Percentiles rank a stretch among this genome's conserved stretches.
phyloP scores from a whole-genome alignment of 2,888 invertebrate species.

The Nymphalis urticae region DNA sequence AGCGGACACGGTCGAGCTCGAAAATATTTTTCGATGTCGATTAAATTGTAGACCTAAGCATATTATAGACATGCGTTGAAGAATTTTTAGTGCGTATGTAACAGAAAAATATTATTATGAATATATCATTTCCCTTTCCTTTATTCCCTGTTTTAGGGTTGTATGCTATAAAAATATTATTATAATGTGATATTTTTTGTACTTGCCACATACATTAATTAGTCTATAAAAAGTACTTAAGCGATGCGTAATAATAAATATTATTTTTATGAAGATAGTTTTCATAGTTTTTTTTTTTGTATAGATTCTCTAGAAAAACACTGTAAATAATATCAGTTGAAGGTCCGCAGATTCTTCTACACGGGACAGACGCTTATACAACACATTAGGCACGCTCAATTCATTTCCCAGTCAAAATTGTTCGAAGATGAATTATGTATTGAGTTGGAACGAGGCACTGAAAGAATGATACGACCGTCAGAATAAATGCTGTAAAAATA shows the following conservation, averaged over 20 bases:
- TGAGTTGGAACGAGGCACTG: slow-evolving; percentile 34
- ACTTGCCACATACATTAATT: too few relatives aligned
- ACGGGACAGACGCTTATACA: slow-evolving; percentile 19
- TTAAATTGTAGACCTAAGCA: slow-evolving; percentile 15
- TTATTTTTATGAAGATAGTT: background rate
- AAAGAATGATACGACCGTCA: slow-evolving; percentile 40
- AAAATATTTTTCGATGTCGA: slow-evolving; percentile 21
- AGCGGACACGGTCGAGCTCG: slow-evolving; percentile 20
- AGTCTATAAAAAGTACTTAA: too few relatives aligned
- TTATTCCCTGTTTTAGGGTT: background rate
- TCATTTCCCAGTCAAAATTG: slow-evolving; percentile 39
- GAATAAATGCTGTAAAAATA: slow-evolving; percentile 35
- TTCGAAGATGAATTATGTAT: slow-evolving; percentile 39
- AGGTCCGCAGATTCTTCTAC: slow-evolving; percentile 1
- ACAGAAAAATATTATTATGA: background rate
- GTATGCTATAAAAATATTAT: background rate
- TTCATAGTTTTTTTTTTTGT: background rate
- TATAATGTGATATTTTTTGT: too few relatives aligned
- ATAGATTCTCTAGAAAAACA: background rate
- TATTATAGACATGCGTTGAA: slow-evolving; percentile 6
- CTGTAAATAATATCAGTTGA: background rate
- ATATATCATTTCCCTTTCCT: background rate
- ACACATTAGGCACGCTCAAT: slow-evolving; percentile 17
- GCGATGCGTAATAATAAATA: too few relatives aligned
- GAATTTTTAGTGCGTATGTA: background rate